phyloP scores from a whole-genome alignment of 2,888 invertebrate species.

The Sphaerophoria taeniata region DNA sequence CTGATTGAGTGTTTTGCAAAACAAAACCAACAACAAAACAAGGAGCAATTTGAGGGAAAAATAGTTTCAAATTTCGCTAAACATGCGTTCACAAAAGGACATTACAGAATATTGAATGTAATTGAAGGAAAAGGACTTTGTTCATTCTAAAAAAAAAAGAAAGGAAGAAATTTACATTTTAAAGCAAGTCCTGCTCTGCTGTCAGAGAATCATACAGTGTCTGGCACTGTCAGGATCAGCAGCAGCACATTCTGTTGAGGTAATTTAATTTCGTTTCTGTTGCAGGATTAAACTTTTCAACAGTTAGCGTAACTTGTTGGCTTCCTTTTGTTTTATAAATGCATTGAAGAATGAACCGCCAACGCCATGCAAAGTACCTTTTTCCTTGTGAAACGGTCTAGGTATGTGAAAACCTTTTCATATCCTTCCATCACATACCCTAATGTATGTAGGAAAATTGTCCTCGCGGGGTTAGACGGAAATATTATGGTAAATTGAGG shows the following conservation, averaged over 20 bases:
- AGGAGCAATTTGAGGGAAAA: conserved; percentile 25
- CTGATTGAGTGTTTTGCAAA: conserved; percentile 59
- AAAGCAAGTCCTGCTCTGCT: conserved; percentile 30
- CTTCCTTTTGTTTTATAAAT: conserved; percentile 64
- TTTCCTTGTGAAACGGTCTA: neutral
- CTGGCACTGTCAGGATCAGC: neutral
- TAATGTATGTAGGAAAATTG: neutral
- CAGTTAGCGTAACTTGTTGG: conserved; percentile 72
- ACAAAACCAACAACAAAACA: too few species aligned
- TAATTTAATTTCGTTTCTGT: conserved; percentile 72
- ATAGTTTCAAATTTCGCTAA: conserved; percentile 69
- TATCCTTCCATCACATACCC: neutral
- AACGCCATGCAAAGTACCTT: conserved; percentile 30
- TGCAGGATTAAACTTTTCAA: conserved; percentile 73
- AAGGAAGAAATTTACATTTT: conserved; percentile 69
- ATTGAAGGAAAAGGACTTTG: conserved; percentile 60
- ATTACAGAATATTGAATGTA: conserved; percentile 52
- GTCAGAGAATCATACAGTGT: conserved; percentile 15
- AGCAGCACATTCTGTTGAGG: conserved; percentile 9
- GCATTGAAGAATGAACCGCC: conserved; percentile 35
- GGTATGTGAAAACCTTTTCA: neutral
- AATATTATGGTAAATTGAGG: conserved; percentile 47
- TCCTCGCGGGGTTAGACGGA: conserved; percentile 42
- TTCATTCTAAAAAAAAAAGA: conserved; percentile 9
- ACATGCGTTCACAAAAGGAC: conserved; percentile 60